Conservation (phyloP, 2,797 vertebrate genomes). For the Enteromius viviparus region DNA sequence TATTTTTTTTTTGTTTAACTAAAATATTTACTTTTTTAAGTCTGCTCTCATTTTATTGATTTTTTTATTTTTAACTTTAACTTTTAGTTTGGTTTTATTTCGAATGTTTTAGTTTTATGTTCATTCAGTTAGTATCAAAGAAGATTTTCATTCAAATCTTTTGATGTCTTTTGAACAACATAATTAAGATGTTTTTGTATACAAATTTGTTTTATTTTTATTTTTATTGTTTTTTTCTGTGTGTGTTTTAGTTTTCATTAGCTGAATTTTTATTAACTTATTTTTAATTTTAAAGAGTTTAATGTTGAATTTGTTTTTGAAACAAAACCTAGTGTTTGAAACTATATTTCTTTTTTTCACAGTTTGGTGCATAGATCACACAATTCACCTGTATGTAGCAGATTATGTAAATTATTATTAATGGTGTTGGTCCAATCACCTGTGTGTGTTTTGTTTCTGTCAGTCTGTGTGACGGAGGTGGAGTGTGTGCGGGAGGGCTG, state of each 20-base stretch:
- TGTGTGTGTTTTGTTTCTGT: background rate
- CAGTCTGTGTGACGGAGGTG: slow-evolving; percentile 80
- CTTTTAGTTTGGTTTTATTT: background rate
- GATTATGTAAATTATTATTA: background rate
- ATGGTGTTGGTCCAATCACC: background rate
- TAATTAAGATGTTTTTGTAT: background rate
- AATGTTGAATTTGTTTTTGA: background rate
- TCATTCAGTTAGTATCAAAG: background rate
- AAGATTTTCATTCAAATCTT: background rate
- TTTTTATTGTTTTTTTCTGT: background rate
- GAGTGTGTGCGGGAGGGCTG: slow-evolving; percentile 81
- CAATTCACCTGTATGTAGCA: background rate
- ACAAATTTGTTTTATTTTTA: background rate
- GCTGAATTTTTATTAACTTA: too few species aligned
- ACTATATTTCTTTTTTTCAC: background rate
- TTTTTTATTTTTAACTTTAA: background rate
- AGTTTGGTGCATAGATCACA: background rate
- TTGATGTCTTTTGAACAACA: background rate
- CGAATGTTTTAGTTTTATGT: background rate
- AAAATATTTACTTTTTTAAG: background rate
- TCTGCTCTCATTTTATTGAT: background rate
- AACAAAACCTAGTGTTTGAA: background rate
- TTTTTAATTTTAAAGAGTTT: background rate
- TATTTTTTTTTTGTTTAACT: background rate
- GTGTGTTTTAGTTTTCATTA: background rate